phyloP scores from a whole-genome alignment of 2,888 invertebrate genomes.

The Drosophila kuntzei region DNA sequence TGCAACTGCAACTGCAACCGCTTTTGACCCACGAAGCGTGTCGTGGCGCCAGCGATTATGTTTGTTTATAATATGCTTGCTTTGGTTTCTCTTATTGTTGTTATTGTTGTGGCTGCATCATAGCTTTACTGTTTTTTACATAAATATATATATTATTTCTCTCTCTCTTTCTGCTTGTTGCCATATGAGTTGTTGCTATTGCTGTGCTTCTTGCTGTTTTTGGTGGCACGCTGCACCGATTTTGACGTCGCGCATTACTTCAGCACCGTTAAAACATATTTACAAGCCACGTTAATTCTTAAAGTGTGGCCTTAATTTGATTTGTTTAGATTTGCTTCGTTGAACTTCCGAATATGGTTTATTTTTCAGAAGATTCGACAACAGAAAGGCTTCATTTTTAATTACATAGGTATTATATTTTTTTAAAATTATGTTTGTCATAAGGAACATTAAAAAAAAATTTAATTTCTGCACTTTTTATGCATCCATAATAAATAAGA shows the following conservation, averaged over 20 bases:
- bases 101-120: constrained; percentile 52
- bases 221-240: constrained; percentile 76
- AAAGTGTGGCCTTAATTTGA: constrained; percentile 80
- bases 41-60: constrained; percentile 81
- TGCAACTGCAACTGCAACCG: constrained; percentile 77
- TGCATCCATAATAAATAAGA: too few species aligned
- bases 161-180: constrained; percentile 25
- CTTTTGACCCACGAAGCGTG: constrained; percentile 81
- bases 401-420: not conserved
- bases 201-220: constrained; percentile 28
- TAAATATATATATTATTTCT: constrained; percentile 13
- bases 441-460: too few species aligned
- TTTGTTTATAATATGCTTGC: constrained; percentile 76
- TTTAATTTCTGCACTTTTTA: too few species aligned
- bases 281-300: constrained; percentile 79
- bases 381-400: too few species aligned
- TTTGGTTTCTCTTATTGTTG: constrained; percentile 53
- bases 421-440: too few species aligned
- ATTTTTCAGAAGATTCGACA: not conserved
- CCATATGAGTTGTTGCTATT: constrained; percentile 32
- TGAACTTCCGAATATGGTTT: constrained; percentile 37
- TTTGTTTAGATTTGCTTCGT: constrained; percentile 69
- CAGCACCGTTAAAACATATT: constrained; percentile 79
- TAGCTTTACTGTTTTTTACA: constrained; percentile 61
- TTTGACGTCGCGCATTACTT: constrained; percentile 75